Evolutionary conservation across 2,113 vertebrate genomes (phyloP), one percentile per base, ranked within the genome.

Genomic region (Misgurnus anguillicaudatus): DNA sequence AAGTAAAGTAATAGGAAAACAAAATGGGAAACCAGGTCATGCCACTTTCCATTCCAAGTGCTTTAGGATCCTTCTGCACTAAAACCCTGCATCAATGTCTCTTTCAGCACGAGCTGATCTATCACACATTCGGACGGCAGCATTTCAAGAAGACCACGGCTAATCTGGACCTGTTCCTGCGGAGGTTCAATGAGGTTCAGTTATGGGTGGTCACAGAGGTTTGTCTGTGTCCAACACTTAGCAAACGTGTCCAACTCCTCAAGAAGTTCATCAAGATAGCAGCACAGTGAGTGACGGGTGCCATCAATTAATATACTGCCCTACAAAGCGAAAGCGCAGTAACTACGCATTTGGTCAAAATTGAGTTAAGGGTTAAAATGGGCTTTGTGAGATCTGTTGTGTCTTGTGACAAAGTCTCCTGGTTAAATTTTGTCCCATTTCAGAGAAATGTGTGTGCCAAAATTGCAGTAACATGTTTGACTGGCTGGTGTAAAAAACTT

Each of bases 211-310:
- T 96, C 87, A 96, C 96, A 0, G 98, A 99, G 90, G 92, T 98
- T 80, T 98, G 95, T 89, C 92, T 99, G 87, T 99, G 98, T 85
- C 86, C 94, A 83, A 95, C 97, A 85, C 95, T 98, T 87, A 96
- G 94, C 91, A 99, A 99, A 83, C 93, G 98, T 42, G 98, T 99
- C 85, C 98, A 99, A 85, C 95, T 99, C 45, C 92, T 99, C 86
- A 99, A 99, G 92, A 99, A 99, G 91, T 99, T 98, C 84, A 97
- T 99, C 90, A 99, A 99, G 93, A 96, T 99, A 65, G 97, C 97
- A 57, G 95, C 97, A 57, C 97, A 99, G 98, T 99, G 91, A 96
- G 97, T 71, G 6, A 39, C n/a, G 93, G 86, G 67, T 58, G 17
- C 41, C 57, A 4, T n/a, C 4, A 9, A 64, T 77, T 36, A 38